phyloP scores from a whole-genome alignment of 2,888 invertebrate genomes.

The Parnassius apollo region DNA sequence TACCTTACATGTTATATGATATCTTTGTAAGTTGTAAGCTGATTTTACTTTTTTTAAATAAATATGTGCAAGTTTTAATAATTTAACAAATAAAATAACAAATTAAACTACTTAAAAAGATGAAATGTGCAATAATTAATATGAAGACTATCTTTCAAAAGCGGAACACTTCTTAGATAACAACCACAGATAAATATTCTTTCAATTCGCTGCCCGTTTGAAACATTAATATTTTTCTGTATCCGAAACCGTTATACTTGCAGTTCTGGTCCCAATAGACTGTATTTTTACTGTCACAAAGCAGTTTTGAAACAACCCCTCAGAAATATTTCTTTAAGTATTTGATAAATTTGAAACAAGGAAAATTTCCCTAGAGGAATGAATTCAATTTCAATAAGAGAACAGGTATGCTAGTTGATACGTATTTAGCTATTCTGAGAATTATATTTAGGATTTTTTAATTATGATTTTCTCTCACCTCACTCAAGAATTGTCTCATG shows the following conservation, averaged over 20 bases:
- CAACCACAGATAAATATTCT: slow-evolving; percentile 7
- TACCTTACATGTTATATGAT: too few species aligned
- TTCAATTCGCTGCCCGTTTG: background rate
- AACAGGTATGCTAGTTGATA: too few species aligned
- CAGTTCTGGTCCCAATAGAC: slow-evolving; percentile 9
- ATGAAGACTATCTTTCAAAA: background rate
- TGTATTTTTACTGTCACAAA: slow-evolving; percentile 21
- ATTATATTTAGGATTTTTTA: too few species aligned
- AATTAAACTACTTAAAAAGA: too few species aligned
- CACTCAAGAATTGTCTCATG: too few species aligned
- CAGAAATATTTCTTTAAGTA: slow-evolving; percentile 20
- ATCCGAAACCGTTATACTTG: slow-evolving; percentile 8
- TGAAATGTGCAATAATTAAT: too few species aligned
- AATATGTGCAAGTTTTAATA: too few species aligned
- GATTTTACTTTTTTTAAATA: too few species aligned
- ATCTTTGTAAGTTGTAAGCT: too few species aligned
- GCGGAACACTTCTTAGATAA: background rate
- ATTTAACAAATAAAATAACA: too few species aligned
- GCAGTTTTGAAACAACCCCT: slow-evolving; percentile 12
- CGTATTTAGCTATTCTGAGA: too few species aligned
- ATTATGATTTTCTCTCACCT: too few species aligned
- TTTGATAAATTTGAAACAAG: slow-evolving; percentile 23
- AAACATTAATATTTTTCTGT: slow-evolving; percentile 11
- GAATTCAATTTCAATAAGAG: slow-evolving; percentile 4
- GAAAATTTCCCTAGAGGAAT: slow-evolving; percentile 21